A percentile compares a stretch with the other conserved stretches of the same genome.
phyloP scores from a whole-genome alignment of 2,113 vertebrate genomes.

The Lontra canadensis region DNA sequence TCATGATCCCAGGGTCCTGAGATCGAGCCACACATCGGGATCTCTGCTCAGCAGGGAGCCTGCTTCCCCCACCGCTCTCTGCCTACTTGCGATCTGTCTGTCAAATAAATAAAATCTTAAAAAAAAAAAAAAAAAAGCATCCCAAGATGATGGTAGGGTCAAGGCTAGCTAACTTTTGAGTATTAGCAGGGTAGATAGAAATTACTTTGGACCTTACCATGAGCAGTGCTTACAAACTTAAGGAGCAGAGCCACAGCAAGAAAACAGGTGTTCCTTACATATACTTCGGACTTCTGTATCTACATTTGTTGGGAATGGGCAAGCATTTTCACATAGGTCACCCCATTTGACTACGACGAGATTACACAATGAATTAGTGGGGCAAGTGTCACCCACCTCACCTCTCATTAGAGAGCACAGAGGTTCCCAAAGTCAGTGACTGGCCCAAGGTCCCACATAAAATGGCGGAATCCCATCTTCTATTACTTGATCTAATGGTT shows the following conservation, averaged over 20 bases:
- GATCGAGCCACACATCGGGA: no score
- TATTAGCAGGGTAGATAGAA: neutral
- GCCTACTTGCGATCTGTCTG: no score
- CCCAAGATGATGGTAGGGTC: neutral
- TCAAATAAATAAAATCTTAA: no score
- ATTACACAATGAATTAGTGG: neutral
- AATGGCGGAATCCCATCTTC: no score
- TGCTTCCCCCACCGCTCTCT: no score
- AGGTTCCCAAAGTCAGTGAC: neutral
- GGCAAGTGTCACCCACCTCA: neutral
- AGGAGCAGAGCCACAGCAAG: neutral
- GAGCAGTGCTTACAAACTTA: neutral
- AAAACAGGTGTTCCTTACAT: fast-evolving
- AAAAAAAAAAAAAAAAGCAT: neutral
- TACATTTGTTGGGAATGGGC: fast-evolving
- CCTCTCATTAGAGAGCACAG: neutral
- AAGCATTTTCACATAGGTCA: neutral
- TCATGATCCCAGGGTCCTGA: no score
- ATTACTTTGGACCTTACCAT: neutral
- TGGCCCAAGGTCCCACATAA: neutral
- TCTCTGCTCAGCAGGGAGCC: no score
- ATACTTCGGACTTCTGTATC: neutral
- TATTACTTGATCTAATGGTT: neutral
- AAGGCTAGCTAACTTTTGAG: neutral
- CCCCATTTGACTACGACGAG: neutral